Conservation (phyloP, 2,113 vertebrate species). For the Salvelinus alpinus region DNA sequence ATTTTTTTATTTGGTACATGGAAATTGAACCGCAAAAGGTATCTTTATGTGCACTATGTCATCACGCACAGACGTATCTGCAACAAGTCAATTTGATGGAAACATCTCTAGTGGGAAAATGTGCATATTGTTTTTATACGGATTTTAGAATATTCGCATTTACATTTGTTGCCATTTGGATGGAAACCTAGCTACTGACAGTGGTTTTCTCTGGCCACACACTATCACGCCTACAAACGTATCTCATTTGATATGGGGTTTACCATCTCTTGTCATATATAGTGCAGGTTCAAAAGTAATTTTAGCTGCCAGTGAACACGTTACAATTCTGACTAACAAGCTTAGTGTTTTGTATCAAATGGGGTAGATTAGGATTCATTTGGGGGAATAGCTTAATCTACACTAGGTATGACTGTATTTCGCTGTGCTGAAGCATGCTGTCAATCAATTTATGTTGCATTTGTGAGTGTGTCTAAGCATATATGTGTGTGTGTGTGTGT, state of each 20-base stretch:
- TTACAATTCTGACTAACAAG: not conserved
- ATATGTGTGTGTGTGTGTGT: not conserved
- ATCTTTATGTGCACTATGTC: too few species aligned
- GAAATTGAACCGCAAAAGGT: too few species aligned
- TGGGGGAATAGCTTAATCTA: conserved; percentile 6
- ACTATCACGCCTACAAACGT: conserved; percentile 11
- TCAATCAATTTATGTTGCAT: not conserved
- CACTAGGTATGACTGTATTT: conserved; percentile 14
- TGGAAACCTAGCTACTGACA: not conserved
- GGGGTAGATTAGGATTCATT: conserved; percentile 4
- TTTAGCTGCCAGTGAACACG: conserved; percentile 40
- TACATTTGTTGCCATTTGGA: too few species aligned
- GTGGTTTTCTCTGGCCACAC: conserved; percentile 6
- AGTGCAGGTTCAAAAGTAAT: conserved; percentile 7
- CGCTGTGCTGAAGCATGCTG: not conserved
- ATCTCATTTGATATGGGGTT: conserved; percentile 38
- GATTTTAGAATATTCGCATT: too few species aligned
- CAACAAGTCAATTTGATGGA: too few species aligned
- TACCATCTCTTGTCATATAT: conserved; percentile 3
- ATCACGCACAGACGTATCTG: too few species aligned
- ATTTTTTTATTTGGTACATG: too few species aligned
- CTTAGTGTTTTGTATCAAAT: conserved; percentile 4
- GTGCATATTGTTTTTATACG: too few species aligned
- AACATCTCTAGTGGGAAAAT: too few species aligned
- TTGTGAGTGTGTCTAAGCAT: not conserved